Conservation (phyloP, 2,888 invertebrate species). For the Drosophila borborema region DNA sequence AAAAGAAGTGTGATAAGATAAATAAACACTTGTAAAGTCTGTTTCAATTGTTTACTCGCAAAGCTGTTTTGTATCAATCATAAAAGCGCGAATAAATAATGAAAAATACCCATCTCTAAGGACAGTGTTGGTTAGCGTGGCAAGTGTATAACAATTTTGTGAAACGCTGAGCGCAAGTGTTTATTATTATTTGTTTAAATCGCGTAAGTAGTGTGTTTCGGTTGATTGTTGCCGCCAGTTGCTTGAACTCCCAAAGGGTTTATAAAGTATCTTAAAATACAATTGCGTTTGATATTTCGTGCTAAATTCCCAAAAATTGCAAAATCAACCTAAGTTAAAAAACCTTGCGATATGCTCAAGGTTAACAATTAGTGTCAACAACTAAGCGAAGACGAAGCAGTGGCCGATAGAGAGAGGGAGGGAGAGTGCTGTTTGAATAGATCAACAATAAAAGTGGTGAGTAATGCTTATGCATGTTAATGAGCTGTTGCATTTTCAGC, state of each 20-base stretch:
- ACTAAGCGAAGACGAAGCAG: not conserved
- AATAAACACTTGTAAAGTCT: not conserved
- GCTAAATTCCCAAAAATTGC: not conserved
- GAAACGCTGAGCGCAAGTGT: not conserved
- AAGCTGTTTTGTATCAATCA: not conserved
- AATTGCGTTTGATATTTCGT: not conserved
- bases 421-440: not conserved
- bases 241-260: not conserved
- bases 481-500: not conserved
- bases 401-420: not conserved
- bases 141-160: constrained; percentile 1
- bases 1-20: not conserved
- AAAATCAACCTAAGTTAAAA: not conserved
- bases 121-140: constrained; percentile 20
- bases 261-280: not conserved
- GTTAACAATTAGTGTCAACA: constrained; percentile 5
- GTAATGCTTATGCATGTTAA: constrained; percentile 23
- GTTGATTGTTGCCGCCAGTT: not conserved
- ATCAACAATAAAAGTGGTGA: constrained; percentile 38
- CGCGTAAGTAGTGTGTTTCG: not conserved
- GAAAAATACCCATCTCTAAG: constrained; percentile 14
- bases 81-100: not conserved
- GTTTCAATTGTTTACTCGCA: not conserved
- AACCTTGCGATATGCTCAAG: constrained; percentile 18
- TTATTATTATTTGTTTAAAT: constrained; percentile 7